Percentiles rank a stretch among this genome's conserved stretches.
Conservation (phyloP, 2,113 vertebrate species). For the Notarius lentiginosus region DNA sequence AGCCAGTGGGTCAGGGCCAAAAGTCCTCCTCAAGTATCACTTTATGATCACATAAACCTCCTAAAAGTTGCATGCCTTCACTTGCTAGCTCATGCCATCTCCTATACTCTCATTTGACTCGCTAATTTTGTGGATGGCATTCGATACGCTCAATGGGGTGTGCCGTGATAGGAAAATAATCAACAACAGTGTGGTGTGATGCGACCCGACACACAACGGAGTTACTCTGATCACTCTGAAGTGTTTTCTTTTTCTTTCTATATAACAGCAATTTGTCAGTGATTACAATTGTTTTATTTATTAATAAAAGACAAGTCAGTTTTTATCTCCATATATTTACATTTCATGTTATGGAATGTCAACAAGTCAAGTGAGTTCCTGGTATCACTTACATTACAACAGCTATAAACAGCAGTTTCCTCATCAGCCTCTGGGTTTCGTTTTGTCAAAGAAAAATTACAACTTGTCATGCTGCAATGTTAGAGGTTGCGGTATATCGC, state of each 20-base stretch:
- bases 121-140: not conserved
- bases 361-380: not conserved
- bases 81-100: not conserved
- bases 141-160: not conserved
- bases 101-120: not conserved
- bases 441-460: not conserved
- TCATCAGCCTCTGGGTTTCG: not conserved
- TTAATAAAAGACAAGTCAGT: not conserved
- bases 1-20: slow-evolving; percentile 26
- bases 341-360: not conserved
- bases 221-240: not conserved
- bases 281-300: not conserved
- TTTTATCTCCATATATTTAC: not conserved
- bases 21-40: slow-evolving; percentile 36
- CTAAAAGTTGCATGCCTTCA: slow-evolving; percentile 11
- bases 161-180: not conserved
- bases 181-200: not conserved
- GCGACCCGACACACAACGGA: not conserved
- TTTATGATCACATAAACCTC: slow-evolving; percentile 49
- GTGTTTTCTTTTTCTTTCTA: not conserved
- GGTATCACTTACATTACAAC: not conserved
- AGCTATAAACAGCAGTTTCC: not conserved
- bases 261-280: not conserved
- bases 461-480: not conserved
- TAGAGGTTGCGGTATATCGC: not conserved